These are phyloP conservation scores for Oncorhynchus keta DNA, from an alignment of 2,113 vertebrate species.

Conservation along the genomic window DNA sequence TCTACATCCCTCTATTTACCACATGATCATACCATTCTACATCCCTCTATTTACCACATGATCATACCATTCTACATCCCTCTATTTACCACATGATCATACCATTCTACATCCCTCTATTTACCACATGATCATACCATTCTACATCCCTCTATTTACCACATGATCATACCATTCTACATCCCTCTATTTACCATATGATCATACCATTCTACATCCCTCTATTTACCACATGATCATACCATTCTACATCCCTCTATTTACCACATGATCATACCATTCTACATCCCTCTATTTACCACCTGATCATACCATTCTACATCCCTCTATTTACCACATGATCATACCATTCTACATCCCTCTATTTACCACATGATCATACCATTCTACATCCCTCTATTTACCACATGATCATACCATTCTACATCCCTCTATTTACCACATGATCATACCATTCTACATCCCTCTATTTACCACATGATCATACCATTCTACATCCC, in stretches of 20 bases:
- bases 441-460: constrained; percentile 32
- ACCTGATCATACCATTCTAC: not conserved
- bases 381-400: constrained; percentile 38
- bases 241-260: constrained; percentile 37
- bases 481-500: constrained; percentile 12
- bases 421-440: not conserved
- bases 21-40: too few relatives aligned
- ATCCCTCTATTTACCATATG: constrained; percentile 42
- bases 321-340: constrained; percentile 56
- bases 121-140: constrained; percentile 19
- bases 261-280: constrained; percentile 49
- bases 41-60: too few relatives aligned
- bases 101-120: constrained; percentile 39
- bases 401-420: constrained; percentile 26
- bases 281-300: constrained; percentile 47
- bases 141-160: constrained; percentile 48
- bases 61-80: too few relatives aligned
- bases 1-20: constrained; percentile 47
- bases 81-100: constrained; percentile 25
- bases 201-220: constrained; percentile 32
- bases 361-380: constrained; percentile 27
- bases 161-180: constrained; percentile 32
- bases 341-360: constrained; percentile 33
- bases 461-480: constrained; percentile 46
- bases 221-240: constrained; percentile 39